These are phyloP conservation scores for Blera fallax DNA, from an alignment of 2,888 invertebrate genomes.

Conservation along the genomic window DNA sequence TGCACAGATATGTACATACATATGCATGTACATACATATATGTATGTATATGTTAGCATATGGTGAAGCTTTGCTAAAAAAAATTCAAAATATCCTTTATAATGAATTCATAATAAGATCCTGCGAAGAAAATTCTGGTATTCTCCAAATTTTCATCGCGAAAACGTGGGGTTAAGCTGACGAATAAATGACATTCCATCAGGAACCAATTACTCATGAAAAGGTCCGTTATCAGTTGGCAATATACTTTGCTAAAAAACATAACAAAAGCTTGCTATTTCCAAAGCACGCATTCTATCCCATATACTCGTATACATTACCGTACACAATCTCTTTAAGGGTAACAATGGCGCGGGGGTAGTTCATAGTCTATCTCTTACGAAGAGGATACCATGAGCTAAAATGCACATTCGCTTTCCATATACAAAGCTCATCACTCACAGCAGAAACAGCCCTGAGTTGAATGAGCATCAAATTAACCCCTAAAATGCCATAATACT, in stretches of 20 bases:
- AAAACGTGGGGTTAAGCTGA: background rate
- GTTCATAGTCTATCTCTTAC: background rate
- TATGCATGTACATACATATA: too few relatives aligned
- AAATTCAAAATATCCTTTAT: background rate
- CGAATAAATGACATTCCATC: slow-evolving; percentile 22
- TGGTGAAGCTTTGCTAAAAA: background rate
- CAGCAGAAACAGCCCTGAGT: background rate
- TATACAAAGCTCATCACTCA: slow-evolving; percentile 51
- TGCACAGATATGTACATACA: too few relatives aligned
- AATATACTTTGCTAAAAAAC: slow-evolving; percentile 17
- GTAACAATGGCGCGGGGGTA: background rate
- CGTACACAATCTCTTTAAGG: background rate
- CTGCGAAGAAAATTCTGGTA: background rate
- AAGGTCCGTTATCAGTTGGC: slow-evolving; percentile 40
- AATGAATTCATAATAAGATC: background rate
- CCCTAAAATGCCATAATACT: slow-evolving; percentile 43
- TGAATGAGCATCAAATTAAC: slow-evolving; percentile 66
- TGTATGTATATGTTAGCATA: too few relatives aligned
- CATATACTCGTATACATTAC: background rate
- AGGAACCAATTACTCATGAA: slow-evolving; percentile 45
- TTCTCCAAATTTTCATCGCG: background rate
- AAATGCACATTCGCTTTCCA: slow-evolving; percentile 66
- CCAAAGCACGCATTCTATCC: background rate
- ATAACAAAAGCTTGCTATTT: slow-evolving; percentile 23
- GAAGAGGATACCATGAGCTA: background rate